phyloP scores from a whole-genome alignment of 2,888 invertebrate genomes.

The Cephonodes hylas region DNA sequence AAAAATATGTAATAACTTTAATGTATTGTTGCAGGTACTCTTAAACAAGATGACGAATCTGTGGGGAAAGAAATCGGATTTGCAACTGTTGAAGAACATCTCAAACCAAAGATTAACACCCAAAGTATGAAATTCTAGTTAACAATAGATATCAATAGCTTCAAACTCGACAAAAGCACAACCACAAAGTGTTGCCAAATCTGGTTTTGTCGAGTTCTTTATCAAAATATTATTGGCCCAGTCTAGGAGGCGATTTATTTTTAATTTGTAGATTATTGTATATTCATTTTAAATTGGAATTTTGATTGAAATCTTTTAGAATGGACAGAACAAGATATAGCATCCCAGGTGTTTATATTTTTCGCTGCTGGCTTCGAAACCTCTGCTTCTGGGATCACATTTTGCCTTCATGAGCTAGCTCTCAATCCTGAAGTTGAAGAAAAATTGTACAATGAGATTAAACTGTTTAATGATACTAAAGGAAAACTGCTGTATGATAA shows the following conservation, averaged over 20 bases:
- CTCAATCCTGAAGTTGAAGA: slow-evolving; percentile 65
- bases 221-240: too few species aligned
- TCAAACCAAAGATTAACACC: slow-evolving; percentile 7
- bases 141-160: too few species aligned
- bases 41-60: neutral
- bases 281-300: too few species aligned
- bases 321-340: slow-evolving; percentile 62
- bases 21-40: slow-evolving; percentile 10
- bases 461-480: slow-evolving; percentile 36
- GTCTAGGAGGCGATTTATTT: too few species aligned
- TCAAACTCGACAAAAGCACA: too few species aligned
- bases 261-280: too few species aligned
- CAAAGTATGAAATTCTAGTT: slow-evolving; percentile 42
- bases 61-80: slow-evolving; percentile 18
- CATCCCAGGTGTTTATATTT: slow-evolving; percentile 70
- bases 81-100: slow-evolving; percentile 25
- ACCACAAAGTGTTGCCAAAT: too few species aligned
- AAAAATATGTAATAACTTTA: too few species aligned
- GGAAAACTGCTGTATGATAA: slow-evolving; percentile 46
- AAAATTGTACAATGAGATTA: slow-evolving; percentile 60
- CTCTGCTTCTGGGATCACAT: slow-evolving; percentile 54
- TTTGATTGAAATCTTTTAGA: too few species aligned
- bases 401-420: slow-evolving; percentile 66
- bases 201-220: too few species aligned
- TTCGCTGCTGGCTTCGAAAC: slow-evolving; percentile 74